phyloP scores from a whole-genome alignment of 2,888 invertebrate genomes.

The Acheta domesticus region DNA sequence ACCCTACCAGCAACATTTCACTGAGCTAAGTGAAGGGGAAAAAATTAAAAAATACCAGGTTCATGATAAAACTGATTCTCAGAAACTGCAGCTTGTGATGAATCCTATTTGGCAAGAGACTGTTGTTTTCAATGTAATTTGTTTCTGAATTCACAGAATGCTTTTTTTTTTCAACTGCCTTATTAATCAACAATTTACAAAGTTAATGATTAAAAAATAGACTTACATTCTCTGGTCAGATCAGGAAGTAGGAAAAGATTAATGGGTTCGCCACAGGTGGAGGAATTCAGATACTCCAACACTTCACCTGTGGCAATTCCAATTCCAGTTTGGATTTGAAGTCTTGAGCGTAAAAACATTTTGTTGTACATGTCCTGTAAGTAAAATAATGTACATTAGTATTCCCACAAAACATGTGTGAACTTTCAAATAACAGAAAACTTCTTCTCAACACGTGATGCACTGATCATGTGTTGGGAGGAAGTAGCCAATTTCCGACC shows the following conservation, averaged over 20 bases:
- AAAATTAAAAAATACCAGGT: no score
- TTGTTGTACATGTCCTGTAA: constrained; percentile 50
- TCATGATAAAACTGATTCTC: no score
- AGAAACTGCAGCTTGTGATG: no score
- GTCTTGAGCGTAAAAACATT: constrained; percentile 61
- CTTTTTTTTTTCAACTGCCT: no score
- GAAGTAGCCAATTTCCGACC: no score
- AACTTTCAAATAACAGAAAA: background rate
- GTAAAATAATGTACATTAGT: background rate
- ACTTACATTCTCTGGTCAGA: constrained; percentile 51
- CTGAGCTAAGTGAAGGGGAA: no score
- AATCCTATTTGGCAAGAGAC: no score
- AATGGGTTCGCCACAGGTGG: constrained; percentile 58
- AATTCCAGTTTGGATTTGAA: constrained; percentile 65
- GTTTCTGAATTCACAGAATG: no score
- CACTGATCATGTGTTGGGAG: no score
- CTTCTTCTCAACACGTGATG: no score
- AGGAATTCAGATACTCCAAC: constrained; percentile 53
- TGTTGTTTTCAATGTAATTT: no score
- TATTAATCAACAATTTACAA: constrained; percentile 45
- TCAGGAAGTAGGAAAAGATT: constrained; percentile 69
- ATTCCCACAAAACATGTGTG: constrained; percentile 19
- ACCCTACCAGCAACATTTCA: no score
- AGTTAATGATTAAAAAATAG: constrained; percentile 42
- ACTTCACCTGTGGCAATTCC: constrained; percentile 56